Conservation (phyloP, 2,888 invertebrate species). For the Campopleginae sp. region DNA sequence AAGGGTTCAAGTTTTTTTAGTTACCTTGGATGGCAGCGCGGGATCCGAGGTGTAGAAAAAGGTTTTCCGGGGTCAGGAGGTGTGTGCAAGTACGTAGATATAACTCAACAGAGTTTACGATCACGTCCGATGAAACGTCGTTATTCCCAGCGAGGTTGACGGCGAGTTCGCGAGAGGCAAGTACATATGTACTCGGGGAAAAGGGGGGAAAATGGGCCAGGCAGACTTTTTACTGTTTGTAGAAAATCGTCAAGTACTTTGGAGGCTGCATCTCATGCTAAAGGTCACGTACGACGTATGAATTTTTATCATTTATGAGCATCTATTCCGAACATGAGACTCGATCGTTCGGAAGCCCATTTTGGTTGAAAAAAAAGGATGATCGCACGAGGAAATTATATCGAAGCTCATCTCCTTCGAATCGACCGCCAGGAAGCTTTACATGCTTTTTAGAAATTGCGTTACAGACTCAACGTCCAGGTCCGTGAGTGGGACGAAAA, state of each 20-base stretch:
- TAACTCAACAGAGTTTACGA: conserved; percentile 69
- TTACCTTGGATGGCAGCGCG: not conserved
- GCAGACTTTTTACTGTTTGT: not conserved
- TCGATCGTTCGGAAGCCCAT: not conserved
- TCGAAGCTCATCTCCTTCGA: not conserved
- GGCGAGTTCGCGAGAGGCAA: conserved; percentile 8
- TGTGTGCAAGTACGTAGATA: conserved; percentile 53
- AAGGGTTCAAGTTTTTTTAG: not conserved
- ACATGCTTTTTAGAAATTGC: not conserved
- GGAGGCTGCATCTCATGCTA: not conserved
- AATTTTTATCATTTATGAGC: not conserved
- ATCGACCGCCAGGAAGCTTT: not conserved
- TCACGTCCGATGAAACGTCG: conserved; percentile 69
- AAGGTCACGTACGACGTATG: not conserved
- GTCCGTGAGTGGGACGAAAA: not conserved
- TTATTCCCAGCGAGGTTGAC: conserved; percentile 44
- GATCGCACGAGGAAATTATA: not conserved
- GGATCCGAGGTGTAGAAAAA: conserved; percentile 42
- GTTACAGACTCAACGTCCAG: not conserved
- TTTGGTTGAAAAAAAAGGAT: not conserved
- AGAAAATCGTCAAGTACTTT: not conserved
- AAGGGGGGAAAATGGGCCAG: conserved; percentile 15
- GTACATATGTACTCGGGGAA: conserved; percentile 24
- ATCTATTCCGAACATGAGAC: no score
- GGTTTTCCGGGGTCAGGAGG: conserved; percentile 47